Evolutionary conservation across 2,113 vertebrate species (phyloP), one percentile per base, ranked within the genome.

Genomic region (Scomber colias): DNA sequence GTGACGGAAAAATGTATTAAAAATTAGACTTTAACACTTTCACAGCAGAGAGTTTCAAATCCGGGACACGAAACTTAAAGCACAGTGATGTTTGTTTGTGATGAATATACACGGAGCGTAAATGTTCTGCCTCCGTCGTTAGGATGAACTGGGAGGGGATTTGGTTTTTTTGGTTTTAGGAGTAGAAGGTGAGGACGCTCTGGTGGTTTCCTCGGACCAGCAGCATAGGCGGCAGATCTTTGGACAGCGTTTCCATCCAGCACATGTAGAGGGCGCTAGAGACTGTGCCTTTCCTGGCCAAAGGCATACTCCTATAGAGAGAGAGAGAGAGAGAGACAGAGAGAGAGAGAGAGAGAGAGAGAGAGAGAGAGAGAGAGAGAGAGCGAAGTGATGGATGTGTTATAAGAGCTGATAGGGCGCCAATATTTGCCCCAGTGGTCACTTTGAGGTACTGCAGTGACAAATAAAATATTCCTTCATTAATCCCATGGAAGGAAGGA

Each of bases 181-280:
- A 99, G 87, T 99, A 99, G 91, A 99, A 99, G 69, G 98, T 99
- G 71, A 99, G 97, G 71, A 99, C 98, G 2, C 98, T 99, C 95
- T 99, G 98, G 80, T 99, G 98, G 94, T 99, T 99, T 69, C 98
- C 98, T 87, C 98, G 96, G 45, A 99, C 97, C 40, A 99, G 95
- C 6, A 99, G 96, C 79, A 98, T 91, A 1, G 98, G 97, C 3
- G 98, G 98, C 19, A 99, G 94, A 74, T 97, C 97, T 90, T 96
- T 97, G 62, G 98, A 97, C 7, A 99, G 92, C 5, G 94, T 96
- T 88, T 99, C 98, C 90, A 99, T 77, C 98, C 98, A 99, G 53
- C 97, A 97, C 98, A 99, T 99, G 87, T 99, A 99, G 3, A 99
- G 93, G 0, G 97, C 97, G 80, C 97, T 99, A 2, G 98, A 99